phyloP scores from a whole-genome alignment of 1,140 invertebrate species.

The Nixonia krombeini region DNA sequence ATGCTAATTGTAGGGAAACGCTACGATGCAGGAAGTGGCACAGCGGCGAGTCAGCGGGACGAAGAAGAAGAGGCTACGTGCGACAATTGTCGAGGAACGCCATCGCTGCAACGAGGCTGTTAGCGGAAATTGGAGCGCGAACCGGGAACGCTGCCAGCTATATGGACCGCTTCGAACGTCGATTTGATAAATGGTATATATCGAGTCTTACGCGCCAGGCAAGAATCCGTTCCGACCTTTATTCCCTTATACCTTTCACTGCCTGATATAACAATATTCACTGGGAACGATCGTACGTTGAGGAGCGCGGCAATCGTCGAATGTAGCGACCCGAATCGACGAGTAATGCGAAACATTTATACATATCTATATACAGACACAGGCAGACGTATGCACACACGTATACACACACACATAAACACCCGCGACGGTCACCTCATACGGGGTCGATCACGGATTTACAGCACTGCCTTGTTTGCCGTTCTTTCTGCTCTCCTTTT shows the following conservation, averaged over 20 bases:
- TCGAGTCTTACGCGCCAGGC: background rate
- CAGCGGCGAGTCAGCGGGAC: constrained; percentile 38
- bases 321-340: no score
- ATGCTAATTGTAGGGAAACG: constrained; percentile 45
- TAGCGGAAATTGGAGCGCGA: constrained; percentile 42
- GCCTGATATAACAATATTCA: constrained; percentile 15
- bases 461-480: no score
- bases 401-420: no score
- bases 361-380: no score
- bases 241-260: constrained; percentile 14
- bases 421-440: no score
- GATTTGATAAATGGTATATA: constrained; percentile 28
- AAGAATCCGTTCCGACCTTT: constrained; percentile 12
- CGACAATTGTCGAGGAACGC: constrained; percentile 36
- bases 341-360: constrained; percentile 18
- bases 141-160: constrained; percentile 32
- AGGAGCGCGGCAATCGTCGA: constrained; percentile 9
- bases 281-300: background rate
- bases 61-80: constrained; percentile 34
- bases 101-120: constrained; percentile 15
- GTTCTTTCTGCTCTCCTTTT: no score
- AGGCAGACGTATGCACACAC: no score
- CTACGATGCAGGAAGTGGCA: constrained; percentile 42
- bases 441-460: no score
- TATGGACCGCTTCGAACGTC: constrained; percentile 19